A percentile compares a stretch with the other conserved stretches of the same genome.
Conservation (phyloP, 2,113 vertebrate genomes). For the Hyaena hyaena region DNA sequence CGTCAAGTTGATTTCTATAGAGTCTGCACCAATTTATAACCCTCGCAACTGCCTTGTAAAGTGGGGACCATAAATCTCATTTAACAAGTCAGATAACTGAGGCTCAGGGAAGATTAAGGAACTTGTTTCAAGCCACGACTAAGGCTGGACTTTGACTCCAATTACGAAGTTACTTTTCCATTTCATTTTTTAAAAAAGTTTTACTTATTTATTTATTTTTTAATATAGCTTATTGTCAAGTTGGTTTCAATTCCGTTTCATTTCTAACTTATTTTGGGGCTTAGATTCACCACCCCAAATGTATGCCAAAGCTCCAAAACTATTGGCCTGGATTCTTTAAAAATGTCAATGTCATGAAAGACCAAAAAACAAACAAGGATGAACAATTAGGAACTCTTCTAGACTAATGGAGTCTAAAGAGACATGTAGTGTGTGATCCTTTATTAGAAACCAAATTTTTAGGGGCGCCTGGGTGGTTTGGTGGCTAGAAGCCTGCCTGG, state of each 20-base stretch:
- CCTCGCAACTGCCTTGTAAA: neutral
- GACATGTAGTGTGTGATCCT: neutral
- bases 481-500: too few relatives aligned
- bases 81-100: constrained; percentile 17
- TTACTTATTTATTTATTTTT: too few relatives aligned
- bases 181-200: neutral
- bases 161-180: constrained; percentile 3
- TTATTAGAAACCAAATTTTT: neutral
- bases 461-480: too few relatives aligned
- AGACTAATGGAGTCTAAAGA: neutral
- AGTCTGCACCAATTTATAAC: constrained; percentile 1
- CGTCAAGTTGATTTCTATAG: constrained; percentile 13
- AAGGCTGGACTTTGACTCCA: neutral
- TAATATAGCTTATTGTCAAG: too few relatives aligned
- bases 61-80: neutral
- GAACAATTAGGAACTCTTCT: neutral
- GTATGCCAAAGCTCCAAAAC: constrained; percentile 1
- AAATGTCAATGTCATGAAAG: neutral
- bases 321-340: neutral
- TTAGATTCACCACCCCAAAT: neutral
- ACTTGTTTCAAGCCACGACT: constrained; percentile 3
- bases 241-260: neutral
- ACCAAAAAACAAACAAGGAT: neutral
- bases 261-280: constrained; percentile 13
- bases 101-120: constrained; percentile 35